A percentile compares a stretch with the other conserved stretches of the same genome.
These are phyloP conservation scores for Rhodophaea formosa DNA, from an alignment of 2,888 invertebrate genomes.

Conservation along the genomic window DNA sequence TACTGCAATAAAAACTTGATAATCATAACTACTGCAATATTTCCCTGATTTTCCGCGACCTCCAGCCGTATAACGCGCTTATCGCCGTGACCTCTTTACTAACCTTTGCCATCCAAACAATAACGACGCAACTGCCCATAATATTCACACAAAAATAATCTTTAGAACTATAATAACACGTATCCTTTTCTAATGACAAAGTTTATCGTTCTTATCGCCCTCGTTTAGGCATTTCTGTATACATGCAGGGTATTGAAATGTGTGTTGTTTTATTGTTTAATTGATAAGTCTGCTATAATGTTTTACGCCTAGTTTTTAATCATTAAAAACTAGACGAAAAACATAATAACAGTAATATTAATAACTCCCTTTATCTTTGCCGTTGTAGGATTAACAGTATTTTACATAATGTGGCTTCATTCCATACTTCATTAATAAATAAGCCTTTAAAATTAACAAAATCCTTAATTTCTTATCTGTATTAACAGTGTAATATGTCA, in stretches of 20 bases:
- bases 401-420: no score
- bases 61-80: constrained; percentile 54
- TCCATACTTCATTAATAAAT: no score
- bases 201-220: constrained; percentile 8
- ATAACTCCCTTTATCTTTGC: no score
- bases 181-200: constrained; percentile 25
- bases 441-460: background rate
- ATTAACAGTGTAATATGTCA: background rate
- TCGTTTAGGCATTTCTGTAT: constrained; percentile 4
- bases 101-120: constrained; percentile 39
- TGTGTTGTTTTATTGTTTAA: constrained; percentile 15
- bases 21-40: constrained; percentile 26
- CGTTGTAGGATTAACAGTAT: no score
- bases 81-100: constrained; percentile 74
- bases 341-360: no score
- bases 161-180: constrained; percentile 12
- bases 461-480: background rate
- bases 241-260: background rate
- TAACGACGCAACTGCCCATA: constrained; percentile 40
- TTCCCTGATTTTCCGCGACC: constrained; percentile 67
- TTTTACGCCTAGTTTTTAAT: no score
- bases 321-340: no score
- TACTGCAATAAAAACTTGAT: no score
- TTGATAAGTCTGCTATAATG: constrained; percentile 14
- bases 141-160: constrained; percentile 30